Evolutionary conservation across 2,888 invertebrate species (phyloP).

Genomic region (Hydriomena furcata): DNA sequence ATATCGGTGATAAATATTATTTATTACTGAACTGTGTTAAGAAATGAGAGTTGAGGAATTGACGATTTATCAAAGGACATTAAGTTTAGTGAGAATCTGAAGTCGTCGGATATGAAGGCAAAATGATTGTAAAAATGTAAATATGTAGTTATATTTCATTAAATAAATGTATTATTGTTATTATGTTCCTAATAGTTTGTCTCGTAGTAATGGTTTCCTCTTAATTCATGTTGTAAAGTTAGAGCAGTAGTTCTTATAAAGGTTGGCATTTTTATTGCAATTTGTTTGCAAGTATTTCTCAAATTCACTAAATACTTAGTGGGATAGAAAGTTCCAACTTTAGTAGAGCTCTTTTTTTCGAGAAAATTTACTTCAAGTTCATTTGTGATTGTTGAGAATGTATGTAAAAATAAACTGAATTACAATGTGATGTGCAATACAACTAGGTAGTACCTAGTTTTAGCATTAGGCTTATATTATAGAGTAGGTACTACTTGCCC

Average conservation of each 20-base stretch:
- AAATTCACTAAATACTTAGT: constrained; percentile 22
- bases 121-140: constrained; percentile 59
- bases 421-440: constrained; percentile 71
- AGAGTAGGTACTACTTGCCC: constrained; percentile 26
- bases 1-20: constrained; percentile 3
- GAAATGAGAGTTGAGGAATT: constrained; percentile 21
- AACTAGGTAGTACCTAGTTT: constrained; percentile 46
- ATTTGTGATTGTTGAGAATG: constrained; percentile 5
- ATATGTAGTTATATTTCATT: constrained; percentile 63
- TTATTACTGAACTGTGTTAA: constrained; percentile 1
- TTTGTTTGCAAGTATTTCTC: constrained; percentile 28
- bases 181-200: constrained; percentile 80
- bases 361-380: background rate
- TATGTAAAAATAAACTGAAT: constrained; percentile 16
- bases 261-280: constrained; percentile 31
- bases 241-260: constrained; percentile 29
- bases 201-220: constrained; percentile 65
- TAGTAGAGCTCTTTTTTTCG: constrained; percentile 28
- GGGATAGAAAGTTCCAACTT: constrained; percentile 14
- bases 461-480: constrained; percentile 10
- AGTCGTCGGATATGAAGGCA: background rate
- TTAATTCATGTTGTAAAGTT: constrained; percentile 52
- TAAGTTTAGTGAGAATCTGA: constrained; percentile 15
- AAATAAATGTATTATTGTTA: constrained; percentile 72
- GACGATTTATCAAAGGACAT: constrained; percentile 24